Percentiles rank a stretch among this genome's conserved stretches.
These are phyloP conservation scores for Agelaius tricolor DNA, from an alignment of 2,113 vertebrate genomes.

Conservation along the genomic window DNA sequence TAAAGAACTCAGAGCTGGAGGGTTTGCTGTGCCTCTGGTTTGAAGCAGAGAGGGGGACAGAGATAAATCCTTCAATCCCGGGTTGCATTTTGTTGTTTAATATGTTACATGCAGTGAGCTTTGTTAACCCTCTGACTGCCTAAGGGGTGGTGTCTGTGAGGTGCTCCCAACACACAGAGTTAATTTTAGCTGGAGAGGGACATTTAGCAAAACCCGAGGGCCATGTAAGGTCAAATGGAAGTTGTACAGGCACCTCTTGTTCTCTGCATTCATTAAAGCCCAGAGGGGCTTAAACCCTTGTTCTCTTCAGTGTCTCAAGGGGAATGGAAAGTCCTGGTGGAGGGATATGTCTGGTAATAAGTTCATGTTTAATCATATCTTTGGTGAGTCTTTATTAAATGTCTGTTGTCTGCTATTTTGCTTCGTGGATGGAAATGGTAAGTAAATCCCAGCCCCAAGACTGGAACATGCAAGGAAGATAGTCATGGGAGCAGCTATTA, in stretches of 20 bases:
- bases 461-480: not conserved
- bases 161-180: rapidly evolving
- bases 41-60: not conserved
- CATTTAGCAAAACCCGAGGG: not conserved
- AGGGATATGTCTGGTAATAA: not conserved
- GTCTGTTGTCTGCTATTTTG: not conserved
- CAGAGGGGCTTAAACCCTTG: not conserved
- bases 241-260: not conserved
- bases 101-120: not conserved
- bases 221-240: not conserved
- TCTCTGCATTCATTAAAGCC: not conserved
- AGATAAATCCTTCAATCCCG: not conserved
- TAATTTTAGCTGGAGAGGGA: not conserved
- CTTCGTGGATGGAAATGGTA: not conserved
- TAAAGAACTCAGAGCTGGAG: not conserved
- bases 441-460: not conserved
- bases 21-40: not conserved
- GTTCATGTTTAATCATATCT: not conserved
- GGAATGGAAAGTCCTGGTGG: not conserved
- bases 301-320: not conserved
- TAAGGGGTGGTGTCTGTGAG: not conserved
- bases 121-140: not conserved
- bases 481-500: not conserved
- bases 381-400: not conserved
- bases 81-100: not conserved